Conservation (phyloP, 2,888 invertebrate species). For the Baccha elongata region DNA sequence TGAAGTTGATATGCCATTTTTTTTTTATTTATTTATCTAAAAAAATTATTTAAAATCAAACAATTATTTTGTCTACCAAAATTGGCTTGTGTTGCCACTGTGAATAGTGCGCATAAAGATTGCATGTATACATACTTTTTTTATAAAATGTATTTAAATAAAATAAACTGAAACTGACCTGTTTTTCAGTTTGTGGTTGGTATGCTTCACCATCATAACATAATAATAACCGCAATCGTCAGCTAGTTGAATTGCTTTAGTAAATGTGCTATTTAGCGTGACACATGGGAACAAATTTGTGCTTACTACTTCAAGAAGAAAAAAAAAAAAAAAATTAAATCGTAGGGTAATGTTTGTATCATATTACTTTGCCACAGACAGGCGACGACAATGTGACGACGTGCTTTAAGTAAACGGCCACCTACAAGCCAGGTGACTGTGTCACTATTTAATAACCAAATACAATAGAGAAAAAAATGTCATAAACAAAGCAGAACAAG, state of each 20-base stretch:
- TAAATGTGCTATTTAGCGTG: constrained; percentile 52
- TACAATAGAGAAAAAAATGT: constrained; percentile 8
- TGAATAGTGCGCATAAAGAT: constrained; percentile 10
- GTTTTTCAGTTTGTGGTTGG: constrained; percentile 28
- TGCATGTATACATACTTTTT: constrained; percentile 42
- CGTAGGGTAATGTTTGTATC: constrained; percentile 35
- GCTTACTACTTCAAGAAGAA: constrained; percentile 29
- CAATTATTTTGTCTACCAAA: no score
- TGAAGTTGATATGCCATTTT: no score
- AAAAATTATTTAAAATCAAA: no score
- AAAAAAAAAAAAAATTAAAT: constrained; percentile 2
- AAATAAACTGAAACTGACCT: constrained; percentile 46
- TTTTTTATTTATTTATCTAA: no score
- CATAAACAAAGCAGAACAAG: constrained; percentile 38
- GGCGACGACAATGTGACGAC: constrained; percentile 18
- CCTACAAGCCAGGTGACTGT: constrained; percentile 38
- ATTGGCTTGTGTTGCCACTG: no score
- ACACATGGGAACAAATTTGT: constrained; percentile 50
- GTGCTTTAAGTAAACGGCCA: constrained; percentile 43
- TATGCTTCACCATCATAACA: constrained; percentile 3
- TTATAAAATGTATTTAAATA: constrained; percentile 10
- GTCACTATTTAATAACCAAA: constrained; percentile 22
- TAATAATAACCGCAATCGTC: constrained; percentile 28
- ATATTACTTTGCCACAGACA: constrained; percentile 43
- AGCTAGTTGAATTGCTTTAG: constrained; percentile 40